Base-by-base conservation (phyloP, 2,888 invertebrate genomes). In the Mimachlamys varia region DNA sequence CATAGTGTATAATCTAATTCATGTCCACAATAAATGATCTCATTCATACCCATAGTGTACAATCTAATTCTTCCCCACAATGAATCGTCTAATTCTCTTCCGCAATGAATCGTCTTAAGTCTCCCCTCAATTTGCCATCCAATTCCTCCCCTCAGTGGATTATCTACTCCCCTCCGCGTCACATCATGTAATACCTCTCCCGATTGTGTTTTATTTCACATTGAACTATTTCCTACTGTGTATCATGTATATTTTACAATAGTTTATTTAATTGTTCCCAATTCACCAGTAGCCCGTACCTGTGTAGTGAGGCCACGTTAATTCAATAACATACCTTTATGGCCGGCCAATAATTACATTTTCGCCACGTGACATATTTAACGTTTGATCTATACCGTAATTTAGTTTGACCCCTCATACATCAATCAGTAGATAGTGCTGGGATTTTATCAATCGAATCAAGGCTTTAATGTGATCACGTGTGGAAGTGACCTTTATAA, bases 301-400 rank as follows among this genome's bases (percentile, higher is more conserved):
- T 27, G 13, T 5, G 7, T 33, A 0, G 15, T 0, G 76, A 76
- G 13, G 76, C 33, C 76, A 33, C 76, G 33, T 76, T 76, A 76
- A 76, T 76, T 76, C 76, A 33, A 76, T 76, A 76, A 27, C 27
- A 76, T 27, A 76, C 76, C 76, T 76, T 76, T 33, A 76, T 76
- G 27, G 27, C 27, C 76, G 27, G 27, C 27, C 76, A 76, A 27
- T 76, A 33, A 76, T 76, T 76, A 76, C 33, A 76, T 76, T 76
- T 76, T 76, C 76, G 27, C 76, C 27, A 27, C 76, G 76, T 76
- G 76, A 27, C 33, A 33, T 15, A 33, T 76, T 76, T 27, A 13
- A 13, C 33, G 76, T 76, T 76, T 76, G 27, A 76, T 58, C 13
- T 22, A 22, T 76, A 33, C 13, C 76, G 76, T 76, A 27, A 76